A percentile compares a stretch with the other conserved stretches of the same genome.
These are phyloP conservation scores for Apoda limacodes DNA, from an alignment of 2,888 invertebrate genomes.

Conservation along the genomic window DNA sequence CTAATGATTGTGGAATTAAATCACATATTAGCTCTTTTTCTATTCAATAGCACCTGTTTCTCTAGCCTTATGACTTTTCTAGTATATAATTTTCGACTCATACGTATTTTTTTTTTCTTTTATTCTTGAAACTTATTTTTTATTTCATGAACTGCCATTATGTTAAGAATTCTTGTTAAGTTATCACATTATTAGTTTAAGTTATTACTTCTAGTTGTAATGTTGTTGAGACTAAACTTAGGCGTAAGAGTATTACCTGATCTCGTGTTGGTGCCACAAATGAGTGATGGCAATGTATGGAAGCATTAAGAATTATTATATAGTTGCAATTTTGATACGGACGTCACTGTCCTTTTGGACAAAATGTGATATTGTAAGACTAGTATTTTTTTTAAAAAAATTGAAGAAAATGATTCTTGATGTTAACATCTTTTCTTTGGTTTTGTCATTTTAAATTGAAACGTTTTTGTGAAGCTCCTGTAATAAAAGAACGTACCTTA, in stretches of 20 bases:
- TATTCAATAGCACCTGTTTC: conserved; percentile 33
- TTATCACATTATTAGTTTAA: conserved; percentile 45
- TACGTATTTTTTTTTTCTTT: conserved; percentile 36
- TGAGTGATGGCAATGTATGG: conserved; percentile 47
- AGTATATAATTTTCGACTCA: conserved; percentile 24
- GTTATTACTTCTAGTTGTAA: conserved; percentile 53
- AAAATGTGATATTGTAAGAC: conserved; percentile 68
- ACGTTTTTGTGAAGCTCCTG: conserved; percentile 66
- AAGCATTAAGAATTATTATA: conserved; percentile 68
- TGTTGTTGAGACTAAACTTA: conserved; percentile 52
- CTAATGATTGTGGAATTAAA: conserved; percentile 45
- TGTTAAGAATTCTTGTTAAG: conserved; percentile 51
- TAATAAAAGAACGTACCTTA: conserved; percentile 51
- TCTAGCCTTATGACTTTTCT: conserved; percentile 22
- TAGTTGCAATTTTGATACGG: conserved; percentile 61
- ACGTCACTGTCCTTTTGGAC: conserved; percentile 64
- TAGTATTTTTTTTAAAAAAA: conserved; percentile 55
- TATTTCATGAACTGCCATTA: conserved; percentile 58
- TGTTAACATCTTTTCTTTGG: conserved; percentile 57
- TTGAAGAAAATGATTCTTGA: conserved; percentile 63
- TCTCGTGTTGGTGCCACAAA: conserved; percentile 62
- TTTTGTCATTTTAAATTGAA: conserved; percentile 62
- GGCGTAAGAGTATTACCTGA: conserved; percentile 57
- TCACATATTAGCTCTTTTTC: conserved; percentile 41
- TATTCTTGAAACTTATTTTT: conserved; percentile 42